These are phyloP conservation scores for Tenualosa thibaudeaui DNA, from an alignment of 2,797 vertebrate species.

Conservation along the genomic window DNA sequence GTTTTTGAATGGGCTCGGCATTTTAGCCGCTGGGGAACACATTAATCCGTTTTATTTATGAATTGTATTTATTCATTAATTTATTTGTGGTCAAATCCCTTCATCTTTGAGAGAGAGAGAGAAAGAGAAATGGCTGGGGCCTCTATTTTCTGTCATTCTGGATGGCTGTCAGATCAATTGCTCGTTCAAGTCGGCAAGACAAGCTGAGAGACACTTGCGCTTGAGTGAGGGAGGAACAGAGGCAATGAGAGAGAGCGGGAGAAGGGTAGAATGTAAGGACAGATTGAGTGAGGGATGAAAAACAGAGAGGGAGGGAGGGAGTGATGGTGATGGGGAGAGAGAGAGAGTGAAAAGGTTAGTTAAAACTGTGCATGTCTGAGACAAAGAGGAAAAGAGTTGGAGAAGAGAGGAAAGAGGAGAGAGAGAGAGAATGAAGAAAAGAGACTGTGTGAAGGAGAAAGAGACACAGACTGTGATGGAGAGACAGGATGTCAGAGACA, in stretches of 20 bases:
- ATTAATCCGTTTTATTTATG: not conserved
- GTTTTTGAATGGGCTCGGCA: not conserved
- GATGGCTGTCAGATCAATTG: not conserved
- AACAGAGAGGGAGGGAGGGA: not conserved
- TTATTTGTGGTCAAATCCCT: not conserved
- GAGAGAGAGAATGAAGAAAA: not conserved
- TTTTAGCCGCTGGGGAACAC: not conserved
- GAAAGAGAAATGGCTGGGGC: not conserved
- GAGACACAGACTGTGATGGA: not conserved
- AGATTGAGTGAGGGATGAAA: too few relatives aligned
- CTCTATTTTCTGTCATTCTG: not conserved
- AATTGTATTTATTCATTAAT: not conserved
- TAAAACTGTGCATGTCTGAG: not conserved
- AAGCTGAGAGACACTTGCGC: not conserved
- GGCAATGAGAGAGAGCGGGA: too few relatives aligned
- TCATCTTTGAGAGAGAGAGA: not conserved
- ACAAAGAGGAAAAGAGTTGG: not conserved
- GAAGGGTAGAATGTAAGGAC: too few relatives aligned
- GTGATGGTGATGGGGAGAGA: not conserved
- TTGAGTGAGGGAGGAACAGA: too few relatives aligned
- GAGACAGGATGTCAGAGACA: not conserved
- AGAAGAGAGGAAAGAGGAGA: not conserved
- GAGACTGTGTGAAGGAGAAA: not conserved
- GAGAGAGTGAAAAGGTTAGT: not conserved
- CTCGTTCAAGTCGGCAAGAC: not conserved